Conservation (phyloP, 2,888 invertebrate species). For the Chirona hameri region DNA sequence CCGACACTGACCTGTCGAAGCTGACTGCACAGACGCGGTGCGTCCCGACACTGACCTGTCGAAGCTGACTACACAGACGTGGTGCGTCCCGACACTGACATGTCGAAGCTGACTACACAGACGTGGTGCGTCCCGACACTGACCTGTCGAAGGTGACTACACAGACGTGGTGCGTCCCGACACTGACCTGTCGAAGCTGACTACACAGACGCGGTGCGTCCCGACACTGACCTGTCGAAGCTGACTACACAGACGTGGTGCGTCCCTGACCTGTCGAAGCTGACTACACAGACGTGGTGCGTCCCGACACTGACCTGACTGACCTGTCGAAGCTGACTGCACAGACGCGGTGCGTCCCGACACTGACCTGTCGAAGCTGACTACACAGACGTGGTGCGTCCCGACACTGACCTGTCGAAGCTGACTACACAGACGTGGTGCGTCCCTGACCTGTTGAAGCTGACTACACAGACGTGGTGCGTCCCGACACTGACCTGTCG, state of each 20-base stretch:
- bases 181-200: constrained; percentile 59
- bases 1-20: neutral
- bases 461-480: constrained; percentile 51
- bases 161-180: neutral
- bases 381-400: neutral
- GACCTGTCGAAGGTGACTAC: neutral
- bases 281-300: neutral
- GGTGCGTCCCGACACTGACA: neutral
- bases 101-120: neutral
- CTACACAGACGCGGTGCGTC: constrained; percentile 45
- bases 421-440: neutral
- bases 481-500: too few species aligned
- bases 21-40: neutral
- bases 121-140: neutral
- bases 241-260: neutral
- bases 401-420: too few species aligned
- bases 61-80: neutral
- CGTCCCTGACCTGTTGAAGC: constrained; percentile 54
- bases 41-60: neutral
- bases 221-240: neutral
- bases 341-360: neutral
- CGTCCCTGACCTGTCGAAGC: neutral
- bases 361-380: neutral
- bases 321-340: neutral
- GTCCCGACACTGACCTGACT: too few species aligned